These are phyloP conservation scores for Drosophila gunungcola DNA, from an alignment of 1,140 invertebrate genomes.

Conservation along the genomic window DNA sequence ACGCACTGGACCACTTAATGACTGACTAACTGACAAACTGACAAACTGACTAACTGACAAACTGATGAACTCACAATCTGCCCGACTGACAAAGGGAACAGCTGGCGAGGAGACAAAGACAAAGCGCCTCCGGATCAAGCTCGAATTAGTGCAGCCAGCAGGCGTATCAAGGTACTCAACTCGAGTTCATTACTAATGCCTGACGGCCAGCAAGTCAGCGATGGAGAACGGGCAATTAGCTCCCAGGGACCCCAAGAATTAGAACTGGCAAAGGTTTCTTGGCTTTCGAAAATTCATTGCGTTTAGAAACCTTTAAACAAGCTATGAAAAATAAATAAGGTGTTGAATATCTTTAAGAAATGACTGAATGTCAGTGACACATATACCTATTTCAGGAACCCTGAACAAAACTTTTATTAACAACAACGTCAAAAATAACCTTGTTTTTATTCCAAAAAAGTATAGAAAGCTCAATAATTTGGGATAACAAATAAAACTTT, in stretches of 20 bases:
- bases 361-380: too few species aligned
- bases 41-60: not conserved
- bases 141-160: slow-evolving; percentile 72
- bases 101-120: slow-evolving; percentile 59
- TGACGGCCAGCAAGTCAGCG: slow-evolving; percentile 28
- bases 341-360: too few species aligned
- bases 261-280: slow-evolving; percentile 22
- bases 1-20: slow-evolving; percentile 43
- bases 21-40: not conserved
- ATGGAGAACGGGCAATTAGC: slow-evolving; percentile 48
- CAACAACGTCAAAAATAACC: too few species aligned
- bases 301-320: not conserved
- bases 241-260: slow-evolving; percentile 17
- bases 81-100: slow-evolving; percentile 32
- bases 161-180: slow-evolving; percentile 56
- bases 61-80: slow-evolving; percentile 1
- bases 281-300: not conserved
- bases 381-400: too few species aligned
- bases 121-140: slow-evolving; percentile 46
- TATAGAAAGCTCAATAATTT: too few species aligned
- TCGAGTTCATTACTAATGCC: slow-evolving; percentile 29
- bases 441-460: too few species aligned
- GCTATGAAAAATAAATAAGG: not conserved
- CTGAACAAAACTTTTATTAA: too few species aligned
- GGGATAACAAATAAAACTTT: too few species aligned